phyloP scores from a whole-genome alignment of 2,797 vertebrate species.

The Girardinus metallicus region DNA sequence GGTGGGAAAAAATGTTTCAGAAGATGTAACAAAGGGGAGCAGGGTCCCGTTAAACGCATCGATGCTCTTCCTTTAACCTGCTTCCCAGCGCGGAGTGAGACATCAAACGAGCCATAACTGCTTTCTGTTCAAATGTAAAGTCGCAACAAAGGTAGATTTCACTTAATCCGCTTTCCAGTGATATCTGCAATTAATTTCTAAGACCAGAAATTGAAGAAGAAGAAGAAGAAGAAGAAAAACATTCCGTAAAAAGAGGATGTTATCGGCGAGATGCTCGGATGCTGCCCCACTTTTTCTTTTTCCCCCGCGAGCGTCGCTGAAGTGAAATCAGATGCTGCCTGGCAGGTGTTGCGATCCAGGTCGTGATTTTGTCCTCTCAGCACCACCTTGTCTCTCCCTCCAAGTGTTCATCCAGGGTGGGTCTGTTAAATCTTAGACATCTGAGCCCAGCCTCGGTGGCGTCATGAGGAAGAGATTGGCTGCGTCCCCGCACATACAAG shows the following conservation, averaged over 20 bases:
- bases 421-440: slow-evolving; percentile 91
- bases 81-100: slow-evolving; percentile 49
- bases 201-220: background rate
- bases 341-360: slow-evolving; percentile 78
- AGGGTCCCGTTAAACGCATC: slow-evolving; percentile 49
- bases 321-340: slow-evolving; percentile 49
- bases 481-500: slow-evolving; percentile 77
- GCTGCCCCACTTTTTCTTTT: slow-evolving; percentile 34
- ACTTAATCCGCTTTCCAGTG: slow-evolving; percentile 20
- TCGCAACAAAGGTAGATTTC: slow-evolving; percentile 11
- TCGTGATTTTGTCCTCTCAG: slow-evolving; percentile 56
- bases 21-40: slow-evolving; percentile 9
- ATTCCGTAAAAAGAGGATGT: slow-evolving; percentile 30
- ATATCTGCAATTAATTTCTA: background rate
- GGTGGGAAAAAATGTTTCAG: slow-evolving; percentile 21
- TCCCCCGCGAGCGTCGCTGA: slow-evolving; percentile 26
- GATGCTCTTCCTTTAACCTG: slow-evolving; percentile 65
- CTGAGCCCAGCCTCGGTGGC: slow-evolving; percentile 89
- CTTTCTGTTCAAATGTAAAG: slow-evolving; percentile 24
- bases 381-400: slow-evolving; percentile 56
- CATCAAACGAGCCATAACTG: slow-evolving; percentile 51
- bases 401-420: slow-evolving; percentile 76
- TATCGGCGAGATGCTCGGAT: slow-evolving; percentile 52
- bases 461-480: slow-evolving; percentile 94
- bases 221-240: background rate